These are phyloP conservation scores for Cataglyphis rosenhaueri DNA, from an alignment of 2,888 invertebrate genomes.

Conservation along the genomic window DNA sequence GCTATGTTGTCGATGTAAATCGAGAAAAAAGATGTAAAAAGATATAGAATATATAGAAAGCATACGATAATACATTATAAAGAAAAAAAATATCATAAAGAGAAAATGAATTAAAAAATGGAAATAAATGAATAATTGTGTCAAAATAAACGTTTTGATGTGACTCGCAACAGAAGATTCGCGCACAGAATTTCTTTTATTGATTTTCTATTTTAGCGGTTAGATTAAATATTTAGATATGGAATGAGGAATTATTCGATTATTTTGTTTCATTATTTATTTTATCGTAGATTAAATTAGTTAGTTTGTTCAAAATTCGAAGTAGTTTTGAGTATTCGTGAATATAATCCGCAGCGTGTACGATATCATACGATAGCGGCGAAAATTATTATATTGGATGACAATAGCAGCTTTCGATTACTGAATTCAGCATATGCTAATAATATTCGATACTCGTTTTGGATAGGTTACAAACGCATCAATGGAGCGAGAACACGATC, in stretches of 20 bases:
- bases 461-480: slow-evolving; percentile 93
- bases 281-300: background rate
- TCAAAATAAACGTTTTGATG: background rate
- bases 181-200: background rate
- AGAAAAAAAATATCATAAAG: background rate
- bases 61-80: background rate
- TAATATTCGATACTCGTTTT: slow-evolving; percentile 47
- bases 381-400: slow-evolving; percentile 32
- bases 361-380: background rate
- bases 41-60: background rate
- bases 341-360: background rate
- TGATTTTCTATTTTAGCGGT: background rate
- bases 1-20: background rate
- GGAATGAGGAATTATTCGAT: background rate
- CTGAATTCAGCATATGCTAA: slow-evolving; percentile 35
- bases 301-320: background rate
- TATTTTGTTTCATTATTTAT: background rate
- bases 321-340: background rate
- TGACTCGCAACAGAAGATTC: background rate
- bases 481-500: slow-evolving; percentile 97
- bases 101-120: background rate
- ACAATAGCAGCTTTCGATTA: background rate
- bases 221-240: background rate
- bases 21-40: background rate
- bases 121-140: background rate